phyloP scores from a whole-genome alignment of 1,140 invertebrate genomes.

The Bombus pyrosoma region DNA sequence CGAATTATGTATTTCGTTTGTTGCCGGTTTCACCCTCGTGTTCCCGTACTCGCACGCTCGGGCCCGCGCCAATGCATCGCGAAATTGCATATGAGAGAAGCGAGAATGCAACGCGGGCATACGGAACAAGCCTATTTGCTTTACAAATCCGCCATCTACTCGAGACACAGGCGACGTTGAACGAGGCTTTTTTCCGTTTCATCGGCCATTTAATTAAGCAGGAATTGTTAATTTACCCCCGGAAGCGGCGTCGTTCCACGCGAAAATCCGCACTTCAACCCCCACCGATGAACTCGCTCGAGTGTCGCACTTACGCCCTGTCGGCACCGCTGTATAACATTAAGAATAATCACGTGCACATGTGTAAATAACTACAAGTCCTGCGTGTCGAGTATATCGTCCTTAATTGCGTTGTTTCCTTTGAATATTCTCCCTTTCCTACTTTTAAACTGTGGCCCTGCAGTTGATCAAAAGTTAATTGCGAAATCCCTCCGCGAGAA shows the following conservation, averaged over 20 bases:
- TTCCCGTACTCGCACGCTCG: slow-evolving; percentile 13
- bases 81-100: slow-evolving; percentile 39
- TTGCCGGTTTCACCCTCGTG: slow-evolving; percentile 29
- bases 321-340: slow-evolving; percentile 44
- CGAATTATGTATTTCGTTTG: slow-evolving; percentile 45
- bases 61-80: slow-evolving; percentile 48
- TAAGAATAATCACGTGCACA: slow-evolving; percentile 43
- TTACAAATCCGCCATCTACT: slow-evolving; percentile 71
- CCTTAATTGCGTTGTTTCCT: slow-evolving; percentile 21
- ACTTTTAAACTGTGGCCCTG: slow-evolving; percentile 3
- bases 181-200: slow-evolving; percentile 61
- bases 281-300: slow-evolving; percentile 25
- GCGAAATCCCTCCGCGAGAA: background rate
- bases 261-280: slow-evolving; percentile 50
- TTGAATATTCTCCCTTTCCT: background rate
- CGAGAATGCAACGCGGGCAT: slow-evolving; percentile 44
- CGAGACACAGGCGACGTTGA: slow-evolving; percentile 57
- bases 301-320: slow-evolving; percentile 65
- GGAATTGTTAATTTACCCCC: slow-evolving; percentile 77
- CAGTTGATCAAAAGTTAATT: background rate
- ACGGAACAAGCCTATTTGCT: slow-evolving; percentile 71
- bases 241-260: slow-evolving; percentile 39
- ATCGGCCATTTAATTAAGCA: slow-evolving; percentile 74
- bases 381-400: background rate
- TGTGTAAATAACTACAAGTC: slow-evolving; percentile 38